These are phyloP conservation scores for Leptopilina myrica DNA, from an alignment of 2,888 invertebrate species.

Conservation along the genomic window DNA sequence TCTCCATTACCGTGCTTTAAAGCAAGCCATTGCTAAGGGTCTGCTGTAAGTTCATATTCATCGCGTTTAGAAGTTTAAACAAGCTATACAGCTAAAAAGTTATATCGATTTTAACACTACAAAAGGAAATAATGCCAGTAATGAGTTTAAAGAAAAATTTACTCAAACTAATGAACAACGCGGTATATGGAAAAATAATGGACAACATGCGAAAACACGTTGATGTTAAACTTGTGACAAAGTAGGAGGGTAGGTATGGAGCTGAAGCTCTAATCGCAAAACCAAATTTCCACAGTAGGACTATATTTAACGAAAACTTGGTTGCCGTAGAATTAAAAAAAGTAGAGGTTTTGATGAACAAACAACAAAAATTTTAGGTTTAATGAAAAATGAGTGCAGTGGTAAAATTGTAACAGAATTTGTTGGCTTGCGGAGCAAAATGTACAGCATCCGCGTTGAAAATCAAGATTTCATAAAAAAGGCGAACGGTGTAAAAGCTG, in stretches of 20 bases:
- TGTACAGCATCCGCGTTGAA: too few species aligned
- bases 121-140: slow-evolving; percentile 63
- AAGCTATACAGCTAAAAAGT: slow-evolving; percentile 61
- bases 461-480: too few species aligned
- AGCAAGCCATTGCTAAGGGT: slow-evolving; percentile 61
- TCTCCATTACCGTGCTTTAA: slow-evolving; percentile 56
- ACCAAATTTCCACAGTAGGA: slow-evolving; percentile 67
- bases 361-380: slow-evolving; percentile 46
- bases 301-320: slow-evolving; percentile 67
- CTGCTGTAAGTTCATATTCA: slow-evolving; percentile 59
- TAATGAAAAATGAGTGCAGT: background rate
- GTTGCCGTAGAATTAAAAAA: slow-evolving; percentile 61
- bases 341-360: slow-evolving; percentile 59
- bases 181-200: slow-evolving; percentile 50
- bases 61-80: slow-evolving; percentile 66
- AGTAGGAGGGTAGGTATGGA: slow-evolving; percentile 60
- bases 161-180: slow-evolving; percentile 72
- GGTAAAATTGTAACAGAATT: background rate
- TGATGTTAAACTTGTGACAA: slow-evolving; percentile 64
- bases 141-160: slow-evolving; percentile 71
- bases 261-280: slow-evolving; percentile 58
- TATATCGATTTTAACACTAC: slow-evolving; percentile 67
- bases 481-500: too few species aligned
- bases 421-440: too few species aligned
- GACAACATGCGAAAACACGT: slow-evolving; percentile 70